These are phyloP conservation scores for Colius striatus DNA, from an alignment of 2,113 vertebrate species.

Conservation along the genomic window DNA sequence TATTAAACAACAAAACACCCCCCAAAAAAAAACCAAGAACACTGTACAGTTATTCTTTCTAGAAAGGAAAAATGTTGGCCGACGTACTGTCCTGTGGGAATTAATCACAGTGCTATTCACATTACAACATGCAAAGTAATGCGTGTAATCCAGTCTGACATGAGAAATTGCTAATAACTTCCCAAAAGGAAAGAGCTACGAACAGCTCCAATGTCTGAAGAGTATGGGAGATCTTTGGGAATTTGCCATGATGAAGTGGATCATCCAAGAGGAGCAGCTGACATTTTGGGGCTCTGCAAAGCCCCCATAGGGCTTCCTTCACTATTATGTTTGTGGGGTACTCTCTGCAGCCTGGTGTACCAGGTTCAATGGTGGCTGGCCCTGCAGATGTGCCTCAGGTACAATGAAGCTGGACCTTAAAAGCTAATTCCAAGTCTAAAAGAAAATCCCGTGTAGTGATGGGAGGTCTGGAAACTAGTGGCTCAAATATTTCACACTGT, in stretches of 20 bases:
- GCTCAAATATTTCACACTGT: neutral
- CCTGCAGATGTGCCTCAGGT: neutral
- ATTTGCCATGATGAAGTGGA: neutral
- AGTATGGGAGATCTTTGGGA: neutral
- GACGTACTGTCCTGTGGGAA: neutral
- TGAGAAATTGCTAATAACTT: conserved; percentile 49
- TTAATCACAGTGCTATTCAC: conserved; percentile 44
- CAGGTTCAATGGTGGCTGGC: neutral
- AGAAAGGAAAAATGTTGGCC: conserved; percentile 44
- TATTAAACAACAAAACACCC: neutral
- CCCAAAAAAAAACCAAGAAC: neutral
- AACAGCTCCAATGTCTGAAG: neutral
- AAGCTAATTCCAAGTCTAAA: neutral
- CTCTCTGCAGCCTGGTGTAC: neutral
- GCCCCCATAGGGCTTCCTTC: neutral
- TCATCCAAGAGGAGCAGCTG: no score
- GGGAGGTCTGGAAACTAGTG: neutral
- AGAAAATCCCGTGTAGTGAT: neutral
- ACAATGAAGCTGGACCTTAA: neutral
- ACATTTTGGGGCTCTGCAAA: neutral
- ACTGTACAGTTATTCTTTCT: neutral
- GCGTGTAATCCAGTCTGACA: conserved; percentile 31
- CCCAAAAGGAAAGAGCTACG: conserved; percentile 44
- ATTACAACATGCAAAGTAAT: conserved; percentile 50
- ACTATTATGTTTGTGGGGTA: neutral